These are phyloP conservation scores for Campylomormyrus tamandua DNA, from an alignment of 2,113 vertebrate genomes.

Conservation along the genomic window DNA sequence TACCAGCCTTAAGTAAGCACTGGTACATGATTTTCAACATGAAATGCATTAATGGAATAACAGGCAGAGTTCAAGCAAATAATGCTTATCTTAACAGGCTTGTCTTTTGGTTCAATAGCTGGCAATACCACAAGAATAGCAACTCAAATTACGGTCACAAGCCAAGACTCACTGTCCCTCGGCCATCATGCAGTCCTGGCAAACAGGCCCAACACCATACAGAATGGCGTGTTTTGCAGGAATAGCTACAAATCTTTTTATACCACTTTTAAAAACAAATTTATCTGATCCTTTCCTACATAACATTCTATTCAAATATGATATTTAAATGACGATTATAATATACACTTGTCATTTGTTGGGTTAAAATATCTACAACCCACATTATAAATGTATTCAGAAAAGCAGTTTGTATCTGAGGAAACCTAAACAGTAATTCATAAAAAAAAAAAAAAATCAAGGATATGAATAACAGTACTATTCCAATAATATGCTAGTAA, in stretches of 20 bases:
- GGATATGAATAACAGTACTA: background rate
- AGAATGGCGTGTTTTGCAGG: background rate
- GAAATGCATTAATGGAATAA: background rate
- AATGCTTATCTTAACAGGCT: background rate
- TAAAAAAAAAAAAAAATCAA: background rate
- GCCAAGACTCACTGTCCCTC: background rate
- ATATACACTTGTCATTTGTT: background rate
- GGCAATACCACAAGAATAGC: background rate
- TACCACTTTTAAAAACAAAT: background rate
- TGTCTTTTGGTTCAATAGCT: background rate
- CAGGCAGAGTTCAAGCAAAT: background rate
- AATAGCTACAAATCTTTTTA: background rate
- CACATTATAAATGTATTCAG: background rate
- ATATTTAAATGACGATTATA: background rate
- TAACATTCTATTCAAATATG: background rate
- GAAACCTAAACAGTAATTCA: background rate
- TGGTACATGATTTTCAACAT: background rate
- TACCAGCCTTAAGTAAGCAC: background rate
- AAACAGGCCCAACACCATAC: background rate
- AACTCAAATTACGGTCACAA: background rate
- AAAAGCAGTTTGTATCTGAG: background rate
- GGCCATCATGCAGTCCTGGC: background rate
- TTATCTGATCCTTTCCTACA: background rate
- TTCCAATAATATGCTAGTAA: background rate
- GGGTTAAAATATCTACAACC: background rate